Evolutionary conservation across 2,888 invertebrate genomes (phyloP).

Genomic region (Punctoribates punctum): DNA sequence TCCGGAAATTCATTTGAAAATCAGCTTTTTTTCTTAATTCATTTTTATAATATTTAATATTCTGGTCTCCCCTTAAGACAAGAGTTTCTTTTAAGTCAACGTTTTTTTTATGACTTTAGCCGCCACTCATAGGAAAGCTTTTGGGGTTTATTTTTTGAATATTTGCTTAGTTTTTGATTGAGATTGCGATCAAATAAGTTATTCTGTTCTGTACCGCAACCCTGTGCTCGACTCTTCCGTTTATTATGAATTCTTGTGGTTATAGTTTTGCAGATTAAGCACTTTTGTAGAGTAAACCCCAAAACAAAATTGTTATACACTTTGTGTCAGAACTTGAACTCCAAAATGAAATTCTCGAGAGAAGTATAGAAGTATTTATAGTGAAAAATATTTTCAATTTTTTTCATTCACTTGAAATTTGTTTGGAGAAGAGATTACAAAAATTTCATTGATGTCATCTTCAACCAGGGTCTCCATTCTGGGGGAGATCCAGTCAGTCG

Average conservation of each 20-base stretch:
- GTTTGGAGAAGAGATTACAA: too few relatives aligned
- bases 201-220: not conserved
- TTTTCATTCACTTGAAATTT: too few relatives aligned
- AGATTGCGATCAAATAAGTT: conserved; percentile 3
- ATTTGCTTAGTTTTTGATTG: not conserved
- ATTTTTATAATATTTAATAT: not conserved
- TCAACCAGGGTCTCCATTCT: too few relatives aligned
- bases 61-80: not conserved
- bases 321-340: too few relatives aligned
- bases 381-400: too few relatives aligned
- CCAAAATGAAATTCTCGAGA: too few relatives aligned
- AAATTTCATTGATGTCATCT: too few relatives aligned
- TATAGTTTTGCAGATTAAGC: conserved; percentile 9
- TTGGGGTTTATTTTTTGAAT: not conserved
- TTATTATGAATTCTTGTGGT: not conserved
- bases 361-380: too few relatives aligned
- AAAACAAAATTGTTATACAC: too few relatives aligned
- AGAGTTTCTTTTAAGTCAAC: not conserved
- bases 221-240: not conserved
- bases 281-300: not conserved
- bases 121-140: not conserved
- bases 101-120: not conserved
- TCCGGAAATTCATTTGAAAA: not conserved
- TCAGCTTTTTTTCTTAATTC: not conserved
- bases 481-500: too few relatives aligned